A percentile compares a stretch with the other conserved stretches of the same genome.
Conservation (phyloP, 2,888 invertebrate genomes). For the Agrotis clavis region DNA sequence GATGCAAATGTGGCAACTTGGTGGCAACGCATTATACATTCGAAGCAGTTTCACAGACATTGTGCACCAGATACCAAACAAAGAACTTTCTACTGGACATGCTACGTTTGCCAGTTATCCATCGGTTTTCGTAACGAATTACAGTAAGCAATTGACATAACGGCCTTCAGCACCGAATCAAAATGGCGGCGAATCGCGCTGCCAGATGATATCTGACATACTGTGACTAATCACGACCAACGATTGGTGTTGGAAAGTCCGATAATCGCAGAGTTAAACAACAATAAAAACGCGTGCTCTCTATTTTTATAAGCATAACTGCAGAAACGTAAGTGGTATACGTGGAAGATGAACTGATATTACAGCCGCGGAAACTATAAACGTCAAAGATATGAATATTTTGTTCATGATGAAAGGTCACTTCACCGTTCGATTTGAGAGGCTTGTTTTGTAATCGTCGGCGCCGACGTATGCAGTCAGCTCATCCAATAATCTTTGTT, state of each 20-base stretch:
- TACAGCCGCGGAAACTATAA: neutral
- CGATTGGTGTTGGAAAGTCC: constrained; percentile 54
- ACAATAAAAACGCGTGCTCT: constrained; percentile 41
- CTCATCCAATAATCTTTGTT: neutral
- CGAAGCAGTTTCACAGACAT: constrained; percentile 60
- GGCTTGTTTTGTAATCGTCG: neutral
- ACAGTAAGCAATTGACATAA: constrained; percentile 64
- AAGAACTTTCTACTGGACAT: constrained; percentile 70
- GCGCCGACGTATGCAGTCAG: neutral
- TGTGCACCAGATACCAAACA: constrained; percentile 57
- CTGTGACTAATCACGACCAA: constrained; percentile 53
- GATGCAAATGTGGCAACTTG: constrained; percentile 2
- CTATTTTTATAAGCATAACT: constrained; percentile 34
- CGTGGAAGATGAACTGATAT: constrained; percentile 23
- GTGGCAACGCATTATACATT: constrained; percentile 52
- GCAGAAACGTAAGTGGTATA: neutral
- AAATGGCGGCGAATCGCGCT: constrained; percentile 47
- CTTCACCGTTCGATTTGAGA: no score
- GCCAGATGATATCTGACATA: constrained; percentile 46
- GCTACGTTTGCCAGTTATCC: constrained; percentile 62
- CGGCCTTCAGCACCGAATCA: constrained; percentile 66
- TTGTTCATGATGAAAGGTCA: neutral
- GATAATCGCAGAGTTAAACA: constrained; percentile 28
- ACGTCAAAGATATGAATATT: no score
- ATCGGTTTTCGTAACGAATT: constrained; percentile 62